These are phyloP conservation scores for Chionodraco myersi DNA, from an alignment of 2,113 vertebrate species.

Conservation along the genomic window DNA sequence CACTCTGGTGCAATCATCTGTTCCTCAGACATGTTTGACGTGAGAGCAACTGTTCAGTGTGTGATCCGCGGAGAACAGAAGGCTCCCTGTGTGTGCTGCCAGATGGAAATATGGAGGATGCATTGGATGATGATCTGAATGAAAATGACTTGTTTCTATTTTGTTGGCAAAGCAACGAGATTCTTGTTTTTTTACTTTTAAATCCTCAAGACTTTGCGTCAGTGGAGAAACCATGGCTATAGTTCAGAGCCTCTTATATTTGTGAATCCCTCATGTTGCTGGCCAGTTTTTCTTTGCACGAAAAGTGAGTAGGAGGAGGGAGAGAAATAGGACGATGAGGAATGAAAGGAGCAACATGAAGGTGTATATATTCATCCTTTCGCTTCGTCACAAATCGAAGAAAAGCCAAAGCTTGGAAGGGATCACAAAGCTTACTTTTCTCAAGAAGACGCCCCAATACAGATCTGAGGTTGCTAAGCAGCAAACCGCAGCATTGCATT, in stretches of 20 bases:
- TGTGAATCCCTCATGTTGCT: conserved; percentile 12
- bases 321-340: conserved; percentile 24
- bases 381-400: conserved; percentile 57
- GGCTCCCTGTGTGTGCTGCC: not conserved
- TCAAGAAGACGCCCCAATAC: not conserved
- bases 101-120: conserved; percentile 21
- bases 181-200: not conserved
- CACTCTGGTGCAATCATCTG: conserved; percentile 14
- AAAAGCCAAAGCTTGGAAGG: conserved; percentile 19
- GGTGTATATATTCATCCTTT: conserved; percentile 56
- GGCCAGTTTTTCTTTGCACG: conserved; percentile 19
- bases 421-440: conserved; percentile 29
- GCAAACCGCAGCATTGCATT: not conserved
- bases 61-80: conserved; percentile 20
- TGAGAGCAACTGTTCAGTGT: conserved; percentile 42
- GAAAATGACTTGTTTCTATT: not conserved
- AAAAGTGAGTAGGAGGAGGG: conserved; percentile 31
- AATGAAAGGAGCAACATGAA: conserved; percentile 42
- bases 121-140: conserved; percentile 3
- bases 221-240: not conserved
- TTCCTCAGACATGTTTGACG: conserved; percentile 27
- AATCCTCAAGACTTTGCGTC: not conserved
- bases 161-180: not conserved
- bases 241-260: conserved; percentile 9
- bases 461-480: conserved; percentile 15